Percentiles rank a stretch among this genome's conserved stretches.
Evolutionary conservation across 2,888 invertebrate genomes (phyloP).

Genomic region (Endomychus coccineus): DNA sequence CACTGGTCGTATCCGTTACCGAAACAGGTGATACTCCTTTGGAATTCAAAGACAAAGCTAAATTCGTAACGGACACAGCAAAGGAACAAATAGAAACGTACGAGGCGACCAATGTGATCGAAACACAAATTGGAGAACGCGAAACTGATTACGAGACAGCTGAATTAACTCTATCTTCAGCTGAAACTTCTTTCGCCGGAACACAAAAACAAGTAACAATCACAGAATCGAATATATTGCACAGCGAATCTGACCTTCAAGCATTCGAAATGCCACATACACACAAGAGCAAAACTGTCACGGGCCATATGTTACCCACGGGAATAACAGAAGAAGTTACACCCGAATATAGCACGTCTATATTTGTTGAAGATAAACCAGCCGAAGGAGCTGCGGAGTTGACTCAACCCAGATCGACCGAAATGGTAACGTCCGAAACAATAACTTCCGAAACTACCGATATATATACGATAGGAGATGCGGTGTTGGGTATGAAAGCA

Average conservation of each 20-base stretch:
- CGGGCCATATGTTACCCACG: slow-evolving; percentile 48
- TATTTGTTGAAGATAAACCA: slow-evolving; percentile 25
- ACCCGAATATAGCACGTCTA: slow-evolving; percentile 41
- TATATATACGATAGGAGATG: slow-evolving; percentile 38
- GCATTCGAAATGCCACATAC: slow-evolving; percentile 48
- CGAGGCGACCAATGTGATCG: slow-evolving; percentile 57
- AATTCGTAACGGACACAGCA: slow-evolving; percentile 50
- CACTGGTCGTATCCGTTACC: slow-evolving; percentile 54
- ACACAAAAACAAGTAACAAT: slow-evolving; percentile 57
- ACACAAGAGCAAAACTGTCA: slow-evolving; percentile 46
- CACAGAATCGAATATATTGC: slow-evolving; percentile 54
- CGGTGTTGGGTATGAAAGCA: slow-evolving; percentile 42
- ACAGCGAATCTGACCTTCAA: slow-evolving; percentile 55
- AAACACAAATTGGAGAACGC: slow-evolving; percentile 57
- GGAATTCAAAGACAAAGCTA: slow-evolving; percentile 48
- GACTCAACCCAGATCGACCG: slow-evolving; percentile 42
- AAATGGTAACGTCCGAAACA: slow-evolving; percentile 47
- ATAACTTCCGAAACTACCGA: slow-evolving; percentile 49
- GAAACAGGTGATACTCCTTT: slow-evolving; percentile 49
- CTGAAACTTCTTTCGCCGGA: slow-evolving; percentile 46
- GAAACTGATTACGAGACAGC: slow-evolving; percentile 46
- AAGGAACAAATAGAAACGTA: slow-evolving; percentile 50
- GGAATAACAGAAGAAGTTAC: slow-evolving; percentile 45
- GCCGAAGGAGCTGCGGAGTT: slow-evolving; percentile 40
- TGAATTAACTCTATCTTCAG: slow-evolving; percentile 37